Base-by-base conservation (phyloP, 35 echinoderm and acorn worm genomes). In the Heliocidaris tuberculata region DNA sequence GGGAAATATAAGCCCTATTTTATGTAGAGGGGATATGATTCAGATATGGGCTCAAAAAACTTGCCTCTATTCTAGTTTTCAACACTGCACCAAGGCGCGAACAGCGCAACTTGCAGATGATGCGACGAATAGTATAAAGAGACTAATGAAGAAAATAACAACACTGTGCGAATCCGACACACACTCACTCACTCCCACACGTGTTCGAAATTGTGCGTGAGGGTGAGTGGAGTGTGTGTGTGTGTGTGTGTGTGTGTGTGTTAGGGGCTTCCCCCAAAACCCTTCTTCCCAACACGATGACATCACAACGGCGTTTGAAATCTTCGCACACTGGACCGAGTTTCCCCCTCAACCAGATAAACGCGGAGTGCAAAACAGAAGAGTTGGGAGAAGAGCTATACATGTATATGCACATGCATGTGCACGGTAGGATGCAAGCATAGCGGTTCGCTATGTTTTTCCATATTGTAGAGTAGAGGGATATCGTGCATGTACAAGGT, bases 281-380 rank as follows among this genome's bases (percentile, higher is more conserved):
- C 87, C 87, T 89, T 89, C 87, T 89, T 89, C 31, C n/a, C 47
- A 47, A 27, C 31, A 42, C 87, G 47, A 32, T 89, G 87, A 89
- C 87, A 89, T 89, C 87, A 89, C 47, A 89, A 89, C 87, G 32
- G 32, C 31, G 31, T 89, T 89, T 89, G 87, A 47, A 89, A 89
- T 89, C 87, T 89, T 89, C 87, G 47, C 87, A 32, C 87, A 89
- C 87, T 89, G 87, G 87, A 89, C 87, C 31, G 87, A 89, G 87
- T 32, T 89, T 89, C 87, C 47, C 31, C 31, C 70, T 85, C 31
- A 47, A 89, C 87, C 17, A 47, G 65, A 78, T 78, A 78, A 78
- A 19, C 65, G 65, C 65, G 65, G 65, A 78, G 65, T 78, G 65
- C 65, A n/a, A 5, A 78, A 78, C 65, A 78, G 65, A 70, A 16